Percentiles rank a stretch among this genome's conserved stretches.
Conservation (phyloP, 2,797 vertebrate genomes). For the Sebastes ruberrimus region DNA sequence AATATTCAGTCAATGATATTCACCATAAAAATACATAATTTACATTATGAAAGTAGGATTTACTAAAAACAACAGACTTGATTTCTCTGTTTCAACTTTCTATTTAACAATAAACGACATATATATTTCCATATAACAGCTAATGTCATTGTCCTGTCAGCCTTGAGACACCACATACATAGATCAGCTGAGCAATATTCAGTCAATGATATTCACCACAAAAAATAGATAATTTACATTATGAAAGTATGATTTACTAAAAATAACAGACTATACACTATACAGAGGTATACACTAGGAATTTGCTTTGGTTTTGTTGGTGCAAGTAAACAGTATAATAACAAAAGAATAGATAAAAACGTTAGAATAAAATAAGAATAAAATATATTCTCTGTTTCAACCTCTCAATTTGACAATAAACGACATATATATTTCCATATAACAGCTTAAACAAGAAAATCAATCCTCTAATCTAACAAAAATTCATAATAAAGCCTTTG, state of each 20-base stretch:
- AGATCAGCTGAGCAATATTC: background rate
- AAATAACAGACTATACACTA: background rate
- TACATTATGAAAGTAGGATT: background rate
- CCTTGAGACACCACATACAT: background rate
- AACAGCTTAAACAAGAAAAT: background rate
- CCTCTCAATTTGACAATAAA: background rate
- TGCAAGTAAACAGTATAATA: too few relatives aligned
- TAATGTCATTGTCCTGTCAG: constrained; percentile 47
- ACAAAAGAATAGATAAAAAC: too few relatives aligned
- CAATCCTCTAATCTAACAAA: background rate
- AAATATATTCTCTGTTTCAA: background rate
- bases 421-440: background rate
- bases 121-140: background rate
- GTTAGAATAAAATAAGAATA: too few relatives aligned
- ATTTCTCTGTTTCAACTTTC: background rate
- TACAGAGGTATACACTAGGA: too few relatives aligned
- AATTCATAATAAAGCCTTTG: constrained; percentile 19
- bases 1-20: background rate
- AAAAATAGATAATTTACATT: background rate
- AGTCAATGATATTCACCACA: background rate
- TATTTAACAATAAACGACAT: background rate
- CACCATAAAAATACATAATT: background rate
- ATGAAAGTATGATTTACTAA: background rate
- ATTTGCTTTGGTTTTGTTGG: too few relatives aligned
- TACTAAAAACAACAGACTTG: background rate